Base-by-base conservation (phyloP, 2,888 invertebrate genomes). In the Yponomeuta sedellus region DNA sequence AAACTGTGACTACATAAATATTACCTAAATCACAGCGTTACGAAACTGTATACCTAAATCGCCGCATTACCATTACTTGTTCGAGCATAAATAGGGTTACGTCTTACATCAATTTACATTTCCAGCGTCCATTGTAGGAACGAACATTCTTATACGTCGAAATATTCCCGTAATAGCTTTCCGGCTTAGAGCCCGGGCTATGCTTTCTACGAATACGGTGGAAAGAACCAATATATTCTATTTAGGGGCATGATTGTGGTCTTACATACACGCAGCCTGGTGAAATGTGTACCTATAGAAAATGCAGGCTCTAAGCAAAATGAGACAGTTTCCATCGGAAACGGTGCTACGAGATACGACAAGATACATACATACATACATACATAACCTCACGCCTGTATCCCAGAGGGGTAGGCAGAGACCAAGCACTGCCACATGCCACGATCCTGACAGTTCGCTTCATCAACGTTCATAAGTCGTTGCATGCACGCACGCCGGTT, bases 141-240 rank as follows among this genome's bases (percentile, higher is more conserved):
- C 44, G 44, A 52, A 52, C 44, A 52, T 52, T 52, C 44, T 52
- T 16, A 52, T 16, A 52, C 16, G 44, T 16, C 16, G 44, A 52
- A 52, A 52, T 52, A 52, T 52, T 52, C 44, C 44, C 44, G 44
- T 52, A 52, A 52, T 52, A 52, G 44, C 44, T 52, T 52, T 52
- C 44, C 44, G 44, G 44, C 44, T 52, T 12, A 52, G 16, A 52
- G 16, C 44, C 44, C 16, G 44, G 44, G 44, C 44, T 52, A 52
- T 52, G 44, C 16, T 52, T 16, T 52, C 44, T 52, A 52, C 44
- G 44, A 52, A 52, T 52, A 52, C 44, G 44, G 44, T 52, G 44
- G 44, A 52, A 16, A 52, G 16, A 52, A 52, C 44, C 44, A 52
- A 52, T 52, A 52, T 52, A 52, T 52, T 52, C 44, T 52, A 52